Evolutionary conservation across 2,888 invertebrate species (phyloP), one percentile per base, ranked within the genome.

Genomic region (Amphipyra berbera): DNA sequence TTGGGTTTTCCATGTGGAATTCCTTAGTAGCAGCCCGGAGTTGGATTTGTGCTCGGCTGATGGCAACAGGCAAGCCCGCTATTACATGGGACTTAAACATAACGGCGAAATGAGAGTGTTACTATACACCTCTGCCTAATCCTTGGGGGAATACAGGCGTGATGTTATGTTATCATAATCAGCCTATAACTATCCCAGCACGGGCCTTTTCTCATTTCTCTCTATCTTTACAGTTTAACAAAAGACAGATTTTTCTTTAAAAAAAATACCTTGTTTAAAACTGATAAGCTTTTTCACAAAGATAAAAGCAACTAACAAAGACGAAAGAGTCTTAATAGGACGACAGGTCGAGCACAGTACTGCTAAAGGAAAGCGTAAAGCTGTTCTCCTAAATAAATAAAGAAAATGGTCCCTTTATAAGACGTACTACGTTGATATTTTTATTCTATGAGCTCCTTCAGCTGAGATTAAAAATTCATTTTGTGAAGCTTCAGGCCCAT

Each of bases 371-470:
- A 48, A 45, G 46, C 33, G 15, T 60, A 56, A 68, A 67, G 53
- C 68, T 50, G 59, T 61, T 67, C 60, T 75, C 52, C 61, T 78
- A 53, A 62, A 71, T 65, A 71, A 67, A 78, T 58, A 67, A 64
- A 50, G 12, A 35, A 50, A 59, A 13, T n/a, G 12, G 30, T 7
- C 35, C 27, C 57, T 62, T 48, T 61, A 37, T 38, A 54, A 67
- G 56, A 57, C 13, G 37, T 54, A 61, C 58, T 48, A 57, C 41
- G 41, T 37, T 76, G 41, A 62, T 62, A 62, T 61, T 66, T 61
- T 57, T 57, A 41, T 50, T 49, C 53, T 49, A 38, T 40, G 8
- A 55, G 35, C 45, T 48, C n/a, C 40, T 49, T 49, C 14, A 27
- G 48, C 41, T 27, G 10, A 33, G n/a, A 57, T 71, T 57, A 55